Evolutionary conservation across 2,888 invertebrate species (phyloP).

Genomic region (Cotesia congregata): DNA sequence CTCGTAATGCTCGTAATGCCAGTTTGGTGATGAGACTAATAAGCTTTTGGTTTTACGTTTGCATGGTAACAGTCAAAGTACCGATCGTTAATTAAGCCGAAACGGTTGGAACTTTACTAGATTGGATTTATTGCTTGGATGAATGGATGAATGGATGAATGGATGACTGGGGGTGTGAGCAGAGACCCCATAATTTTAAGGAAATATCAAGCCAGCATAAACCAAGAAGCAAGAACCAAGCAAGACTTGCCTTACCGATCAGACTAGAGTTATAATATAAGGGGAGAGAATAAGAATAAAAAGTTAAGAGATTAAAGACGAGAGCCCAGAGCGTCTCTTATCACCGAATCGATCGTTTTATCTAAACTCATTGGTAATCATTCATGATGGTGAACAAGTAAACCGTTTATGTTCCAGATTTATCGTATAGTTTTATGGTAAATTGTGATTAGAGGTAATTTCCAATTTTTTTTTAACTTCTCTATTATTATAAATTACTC

Average conservation of each 20-base stretch:
- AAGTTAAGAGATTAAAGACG: not conserved
- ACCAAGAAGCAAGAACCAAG: too few species aligned
- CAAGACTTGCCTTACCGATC: too few species aligned
- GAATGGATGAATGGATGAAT: too few species aligned
- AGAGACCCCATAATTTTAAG: constrained; percentile 30
- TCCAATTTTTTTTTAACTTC: not conserved
- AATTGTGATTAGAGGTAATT: not conserved
- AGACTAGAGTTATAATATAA: too few species aligned
- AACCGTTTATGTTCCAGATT: not conserved
- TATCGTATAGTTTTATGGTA: not conserved
- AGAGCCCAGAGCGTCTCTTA: not conserved
- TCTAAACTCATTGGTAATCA: not conserved
- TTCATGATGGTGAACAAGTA: not conserved
- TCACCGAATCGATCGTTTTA: not conserved
- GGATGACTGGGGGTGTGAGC: constrained; percentile 4
- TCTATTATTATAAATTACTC: not conserved
- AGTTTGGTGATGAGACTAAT: not conserved
- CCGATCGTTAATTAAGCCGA: constrained; percentile 50
- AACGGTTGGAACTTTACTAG: constrained; percentile 51
- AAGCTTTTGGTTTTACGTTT: not conserved
- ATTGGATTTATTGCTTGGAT: constrained; percentile 46
- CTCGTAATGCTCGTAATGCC: too few species aligned
- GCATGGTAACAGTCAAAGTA: constrained; percentile 43
- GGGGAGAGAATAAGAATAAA: not conserved
- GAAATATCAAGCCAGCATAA: constrained; percentile 22